Base-by-base conservation (phyloP, 2,797 vertebrate genomes). In the Ambastaia sidthimunki region DNA sequence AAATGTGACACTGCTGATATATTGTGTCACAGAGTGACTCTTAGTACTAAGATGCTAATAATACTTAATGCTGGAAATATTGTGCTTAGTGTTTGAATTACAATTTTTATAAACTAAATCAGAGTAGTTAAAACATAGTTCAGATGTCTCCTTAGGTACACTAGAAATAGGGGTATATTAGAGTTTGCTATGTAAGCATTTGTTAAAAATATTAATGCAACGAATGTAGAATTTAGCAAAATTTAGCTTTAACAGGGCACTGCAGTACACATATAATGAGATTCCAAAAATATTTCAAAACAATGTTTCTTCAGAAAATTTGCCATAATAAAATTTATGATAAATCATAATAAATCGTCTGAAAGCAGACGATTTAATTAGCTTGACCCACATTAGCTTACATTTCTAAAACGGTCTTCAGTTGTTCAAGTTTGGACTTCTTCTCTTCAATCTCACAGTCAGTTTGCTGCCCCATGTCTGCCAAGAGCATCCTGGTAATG, bases 371-470 rank as follows among this genome's bases (percentile, higher is more conserved):
- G 63, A 57, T 21, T 66, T 55, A 82, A n/a, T 66, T 71, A 57
- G 34, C 37, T 62, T 80, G 85, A 82, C 84, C 85, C 79, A 74
- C 69, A 7, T 3, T 71, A 0, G 86, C 97, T 95, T 92, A 99
- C 98, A 99, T 99, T 92, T 99, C 98, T 89, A 99, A 88, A 85
- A 99, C 98, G 0, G 97, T 89, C 89, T 99, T 99, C 78, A 99
- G 94, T 89, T 99, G 98, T 78, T 99, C 98, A 88, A 99, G 92
- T 89, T 99, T 99, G 83, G 95, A 97, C 78, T 94, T 96, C 86
- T 97, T 96, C 92, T 99, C 98, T 84, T 98, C 98, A 0, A 97
- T 97, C 90, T 98, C 98, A 50, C 94, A 95, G 73, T 96, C 94
- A 1, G 93, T 94, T 78, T 95, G 94, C 70, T 95, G 93, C 47